A percentile compares a stretch with the other conserved stretches of the same genome.
phyloP scores from a whole-genome alignment of 92 coral and sea anemone species.

The Desmophyllum pertusum region DNA sequence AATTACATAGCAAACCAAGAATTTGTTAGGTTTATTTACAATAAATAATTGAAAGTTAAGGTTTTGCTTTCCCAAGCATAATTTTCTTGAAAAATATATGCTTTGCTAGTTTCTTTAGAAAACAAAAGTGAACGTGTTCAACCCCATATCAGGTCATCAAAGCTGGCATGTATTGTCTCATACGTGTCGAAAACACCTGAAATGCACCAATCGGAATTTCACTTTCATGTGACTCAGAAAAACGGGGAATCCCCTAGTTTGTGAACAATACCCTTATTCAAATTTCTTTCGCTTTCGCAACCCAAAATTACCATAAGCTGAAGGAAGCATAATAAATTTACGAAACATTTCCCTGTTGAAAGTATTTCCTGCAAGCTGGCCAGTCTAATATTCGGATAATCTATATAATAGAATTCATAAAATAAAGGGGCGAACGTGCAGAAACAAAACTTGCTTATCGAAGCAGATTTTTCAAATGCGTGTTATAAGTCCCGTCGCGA shows the following conservation, averaged over 20 bases:
- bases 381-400: neutral
- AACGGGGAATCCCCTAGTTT: constrained; percentile 55
- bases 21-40: neutral
- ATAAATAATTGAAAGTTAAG: neutral
- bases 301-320: neutral
- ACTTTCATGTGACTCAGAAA: neutral
- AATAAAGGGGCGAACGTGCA: neutral
- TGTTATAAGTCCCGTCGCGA: neutral
- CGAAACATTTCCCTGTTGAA: neutral
- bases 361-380: neutral
- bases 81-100: neutral
- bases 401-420: neutral
- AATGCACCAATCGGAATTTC: neutral
- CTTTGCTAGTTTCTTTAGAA: neutral
- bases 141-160: neutral
- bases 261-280: neutral
- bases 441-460: neutral
- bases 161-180: neutral
- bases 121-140: neutral
- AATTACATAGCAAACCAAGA: neutral
- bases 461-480: constrained; percentile 2
- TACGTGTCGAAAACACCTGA: neutral
- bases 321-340: neutral
- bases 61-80: neutral
- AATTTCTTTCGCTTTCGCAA: constrained; percentile 16